Evolutionary conservation across 2,113 vertebrate genomes (phyloP).

Genomic region (Eidolon helvum): DNA sequence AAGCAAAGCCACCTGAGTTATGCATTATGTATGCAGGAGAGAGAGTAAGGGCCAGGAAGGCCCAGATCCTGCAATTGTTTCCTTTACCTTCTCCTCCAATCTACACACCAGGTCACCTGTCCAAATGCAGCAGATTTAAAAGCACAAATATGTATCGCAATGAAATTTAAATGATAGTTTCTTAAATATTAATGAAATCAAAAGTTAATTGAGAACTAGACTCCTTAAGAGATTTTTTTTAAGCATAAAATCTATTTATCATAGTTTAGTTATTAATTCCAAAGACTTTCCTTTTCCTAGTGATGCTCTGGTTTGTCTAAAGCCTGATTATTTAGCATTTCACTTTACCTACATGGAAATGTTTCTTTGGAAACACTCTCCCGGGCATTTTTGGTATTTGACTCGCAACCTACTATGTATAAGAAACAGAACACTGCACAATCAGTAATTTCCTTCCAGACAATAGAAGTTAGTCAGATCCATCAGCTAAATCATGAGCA

Average conservation of each 20-base stretch:
- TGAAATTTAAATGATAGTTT: neutral
- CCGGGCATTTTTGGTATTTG: neutral
- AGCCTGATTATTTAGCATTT: neutral
- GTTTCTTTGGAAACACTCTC: neutral
- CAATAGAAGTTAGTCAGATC: constrained; percentile 1
- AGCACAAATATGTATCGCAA: neutral
- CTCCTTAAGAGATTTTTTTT: neutral
- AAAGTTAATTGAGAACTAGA: neutral
- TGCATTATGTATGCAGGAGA: neutral
- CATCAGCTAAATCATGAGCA: neutral
- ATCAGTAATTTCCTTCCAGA: neutral
- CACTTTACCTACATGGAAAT: neutral
- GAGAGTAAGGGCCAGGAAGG: neutral
- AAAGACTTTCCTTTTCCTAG: neutral
- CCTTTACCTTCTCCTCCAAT: neutral
- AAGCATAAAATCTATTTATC: neutral
- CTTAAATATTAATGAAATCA: neutral
- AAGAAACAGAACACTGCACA: constrained; percentile 26
- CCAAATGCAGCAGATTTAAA: neutral
- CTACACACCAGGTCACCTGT: neutral
- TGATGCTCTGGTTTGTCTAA: neutral
- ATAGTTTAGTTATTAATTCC: neutral
- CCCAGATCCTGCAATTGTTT: neutral
- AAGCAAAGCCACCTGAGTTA: neutral
- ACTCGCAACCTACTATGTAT: neutral